phyloP scores from a whole-genome alignment of 2,888 invertebrate species.

The Drosophila barbarae region DNA sequence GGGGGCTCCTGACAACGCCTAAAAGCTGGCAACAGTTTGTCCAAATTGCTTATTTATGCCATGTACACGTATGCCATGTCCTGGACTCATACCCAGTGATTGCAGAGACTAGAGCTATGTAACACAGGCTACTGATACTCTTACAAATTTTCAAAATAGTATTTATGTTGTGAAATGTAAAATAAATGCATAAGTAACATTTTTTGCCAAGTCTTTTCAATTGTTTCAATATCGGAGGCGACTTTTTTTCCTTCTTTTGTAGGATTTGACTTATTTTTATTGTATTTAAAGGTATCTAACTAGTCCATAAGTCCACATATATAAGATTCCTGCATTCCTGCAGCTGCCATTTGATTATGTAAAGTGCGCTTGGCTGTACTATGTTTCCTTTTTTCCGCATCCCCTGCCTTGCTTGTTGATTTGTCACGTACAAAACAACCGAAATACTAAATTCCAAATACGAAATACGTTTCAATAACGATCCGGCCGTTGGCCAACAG shows the following conservation, averaged over 20 bases:
- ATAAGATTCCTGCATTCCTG: neutral
- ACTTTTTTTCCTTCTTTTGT: too few species aligned
- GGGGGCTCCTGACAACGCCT: slow-evolving; percentile 17
- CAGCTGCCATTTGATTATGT: slow-evolving; percentile 62
- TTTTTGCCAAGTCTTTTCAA: neutral
- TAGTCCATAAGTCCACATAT: neutral
- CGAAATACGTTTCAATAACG: slow-evolving; percentile 55
- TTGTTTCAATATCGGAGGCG: neutral
- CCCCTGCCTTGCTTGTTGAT: slow-evolving; percentile 49
- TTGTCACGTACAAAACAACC: slow-evolving; percentile 59
- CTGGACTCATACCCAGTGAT: slow-evolving; percentile 12
- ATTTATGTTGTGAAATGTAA: neutral
- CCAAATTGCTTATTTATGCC: slow-evolving; percentile 62
- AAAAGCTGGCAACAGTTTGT: slow-evolving; percentile 58
- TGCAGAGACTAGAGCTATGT: neutral
- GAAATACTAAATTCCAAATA: slow-evolving; percentile 12
- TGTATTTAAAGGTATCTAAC: neutral
- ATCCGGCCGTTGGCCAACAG: slow-evolving; percentile 48
- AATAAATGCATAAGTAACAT: neutral
- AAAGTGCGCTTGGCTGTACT: slow-evolving; percentile 61
- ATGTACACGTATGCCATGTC: slow-evolving; percentile 20
- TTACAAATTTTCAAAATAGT: too few species aligned
- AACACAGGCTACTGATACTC: neutral
- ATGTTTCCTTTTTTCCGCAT: slow-evolving; percentile 30
- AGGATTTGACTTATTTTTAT: neutral